Evolutionary conservation across 2,888 invertebrate genomes (phyloP), one percentile per base, ranked within the genome.

Genomic region (Aricia artaxerxes): DNA sequence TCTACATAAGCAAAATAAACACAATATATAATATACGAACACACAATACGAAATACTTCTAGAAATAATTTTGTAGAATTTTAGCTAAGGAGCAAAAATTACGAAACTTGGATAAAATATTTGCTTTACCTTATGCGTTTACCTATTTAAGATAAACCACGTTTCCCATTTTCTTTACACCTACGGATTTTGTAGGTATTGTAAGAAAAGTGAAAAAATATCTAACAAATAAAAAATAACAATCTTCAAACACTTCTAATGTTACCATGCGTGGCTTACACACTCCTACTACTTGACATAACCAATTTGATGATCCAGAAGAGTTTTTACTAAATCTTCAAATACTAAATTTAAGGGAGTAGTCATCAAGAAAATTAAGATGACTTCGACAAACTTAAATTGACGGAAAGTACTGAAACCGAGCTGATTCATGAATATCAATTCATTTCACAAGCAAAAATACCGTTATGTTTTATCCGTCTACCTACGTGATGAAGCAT

Each of bases 401-500:
- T 24, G 2, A 61, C 5, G n/a, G 60, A 61, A 61, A 61, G 24
- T 24, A 61, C 6, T 7, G 60, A n/a, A 24, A 24, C n/a, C 24
- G 24, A n/a, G n/a, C 60, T 61, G 24, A 24, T 61, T 61, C 60
- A 61, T 61, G 31, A 64, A 64, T 64, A 4, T 31, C 64, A 31
- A 31, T 35, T 31, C 35, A 69, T 69, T 69, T 69, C 35, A 35
- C 35, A 69, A 69, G 11, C 13, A 31, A 35, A 64, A 69, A 69
- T 13, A 69, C 35, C 24, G 69, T 69, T 35, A 69, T 13, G 4
- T 69, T 69, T 69, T 69, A 35, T 69, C 13, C 31, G 69, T 13
- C 35, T 69, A 69, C 69, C 35, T 69, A 69, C 69, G 69, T 69
- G 69, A 35, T 69, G 35, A 35, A 69, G 35, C 69, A 13, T 69